phyloP scores from a whole-genome alignment of 2,797 vertebrate species.

The Propithecus perrieri region DNA sequence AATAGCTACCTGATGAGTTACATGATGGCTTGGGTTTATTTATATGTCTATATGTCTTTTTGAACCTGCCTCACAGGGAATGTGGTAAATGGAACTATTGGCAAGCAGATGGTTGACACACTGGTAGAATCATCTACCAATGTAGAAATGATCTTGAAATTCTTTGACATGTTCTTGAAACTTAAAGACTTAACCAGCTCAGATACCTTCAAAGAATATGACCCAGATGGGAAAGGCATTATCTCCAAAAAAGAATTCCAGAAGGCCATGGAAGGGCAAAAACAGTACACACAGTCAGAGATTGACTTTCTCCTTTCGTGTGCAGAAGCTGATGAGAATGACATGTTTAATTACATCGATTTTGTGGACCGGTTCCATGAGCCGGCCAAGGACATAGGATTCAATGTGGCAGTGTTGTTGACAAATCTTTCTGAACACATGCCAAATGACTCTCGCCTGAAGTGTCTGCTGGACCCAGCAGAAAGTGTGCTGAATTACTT shows the following conservation, averaged over 20 bases:
- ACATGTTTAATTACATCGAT: constrained; percentile 97
- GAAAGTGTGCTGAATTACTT: constrained; percentile 99
- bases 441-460: constrained; percentile 95
- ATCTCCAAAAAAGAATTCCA: constrained; percentile 99
- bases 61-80: constrained; percentile 90
- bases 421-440: constrained; percentile 99
- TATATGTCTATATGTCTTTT: constrained; percentile 69
- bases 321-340: constrained; percentile 97
- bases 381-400: constrained; percentile 98
- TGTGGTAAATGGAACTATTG: constrained; percentile 98
- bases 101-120: constrained; percentile 99
- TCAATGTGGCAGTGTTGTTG: constrained; percentile 96
- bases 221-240: constrained; percentile 95
- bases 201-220: constrained; percentile 96
- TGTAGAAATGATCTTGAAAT: constrained; percentile 99
- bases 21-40: constrained; percentile 57
- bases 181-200: constrained; percentile 98
- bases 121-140: constrained; percentile 98
- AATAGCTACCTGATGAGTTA: constrained; percentile 40
- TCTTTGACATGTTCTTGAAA: constrained; percentile 99
- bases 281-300: constrained; percentile 97
- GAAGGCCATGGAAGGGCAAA: constrained; percentile 99
- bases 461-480: constrained; percentile 93
- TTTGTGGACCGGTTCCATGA: constrained; percentile 98
- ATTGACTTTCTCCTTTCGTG: constrained; percentile 98